Evolutionary conservation across 2,113 vertebrate genomes (phyloP), one percentile per base, ranked within the genome.

Genomic region (Eublepharis macularius): DNA sequence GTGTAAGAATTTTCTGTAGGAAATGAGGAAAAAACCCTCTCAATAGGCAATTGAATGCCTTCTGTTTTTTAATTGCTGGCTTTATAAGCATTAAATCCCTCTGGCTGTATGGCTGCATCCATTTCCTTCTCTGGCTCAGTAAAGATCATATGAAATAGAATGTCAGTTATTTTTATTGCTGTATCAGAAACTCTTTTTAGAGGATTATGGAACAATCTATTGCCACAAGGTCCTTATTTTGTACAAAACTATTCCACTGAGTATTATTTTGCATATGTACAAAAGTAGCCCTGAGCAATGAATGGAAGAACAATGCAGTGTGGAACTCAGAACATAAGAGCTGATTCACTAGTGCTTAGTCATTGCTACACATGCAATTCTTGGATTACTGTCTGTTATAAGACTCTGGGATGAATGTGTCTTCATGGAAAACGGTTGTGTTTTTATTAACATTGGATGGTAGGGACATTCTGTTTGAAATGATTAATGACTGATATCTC

Each of bases 51-150:
- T 63, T 85, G 10, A 14, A 66, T 82, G 24, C 88, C 83, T 93
- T 88, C 78, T 92, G 63, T 87, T 91, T 10, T 89, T 45, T 92
- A 78, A 82, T 90, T 91, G 83, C 83, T 90, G 43, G 76, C 63
- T 93, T 90, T 92, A 83, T 86, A 47, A 82, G 76, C 75, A 49
- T 81, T 92, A 14, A 26, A 68, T 87, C 90, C 66, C 80, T 91
- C 78, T 92, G 0, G 0, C 54, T 90, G 83, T 69, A 26, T 66
- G 69, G 86, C 74, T 91, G 57, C n/a, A 36, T 86, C 63, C 82
- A 51, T 63, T 88, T 89, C 88, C 81, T 49, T 86, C 86, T 16
- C 13, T 54, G 82, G 81, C 24, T 80, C 0, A 43, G 39, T 49
- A 41, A 57, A 86, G 36, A 54, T 82, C 75, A 4, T 82, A 8